phyloP scores from a whole-genome alignment of 2,113 vertebrate species.

The Puffinus mauretanicus region DNA sequence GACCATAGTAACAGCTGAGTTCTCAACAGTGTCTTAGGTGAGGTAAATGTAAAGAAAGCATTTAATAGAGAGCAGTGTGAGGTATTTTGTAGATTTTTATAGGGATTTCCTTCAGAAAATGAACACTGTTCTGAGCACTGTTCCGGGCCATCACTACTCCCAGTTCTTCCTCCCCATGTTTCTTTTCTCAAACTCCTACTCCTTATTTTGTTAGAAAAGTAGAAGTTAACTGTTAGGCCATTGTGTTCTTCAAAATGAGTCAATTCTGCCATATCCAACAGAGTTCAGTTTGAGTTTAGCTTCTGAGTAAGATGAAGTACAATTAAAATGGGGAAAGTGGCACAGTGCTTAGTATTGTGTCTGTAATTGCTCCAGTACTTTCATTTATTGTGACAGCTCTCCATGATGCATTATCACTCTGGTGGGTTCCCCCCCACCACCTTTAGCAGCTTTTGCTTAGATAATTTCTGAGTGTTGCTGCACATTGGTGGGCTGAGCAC shows the following conservation, averaged over 20 bases:
- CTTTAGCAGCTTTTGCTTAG: slow-evolving; percentile 37
- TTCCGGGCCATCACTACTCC: not conserved
- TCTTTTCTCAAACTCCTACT: slow-evolving; percentile 22
- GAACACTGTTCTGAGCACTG: not conserved
- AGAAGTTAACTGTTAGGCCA: slow-evolving; percentile 35
- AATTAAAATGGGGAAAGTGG: slow-evolving; percentile 38
- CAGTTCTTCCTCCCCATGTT: not conserved
- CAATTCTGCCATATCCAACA: slow-evolving; percentile 25
- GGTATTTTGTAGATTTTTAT: not conserved
- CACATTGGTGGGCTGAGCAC: not conserved
- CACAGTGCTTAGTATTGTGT: slow-evolving; percentile 40
- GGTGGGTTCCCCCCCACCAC: not conserved
- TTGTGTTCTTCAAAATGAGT: slow-evolving; percentile 48
- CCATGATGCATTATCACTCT: slow-evolving; percentile 50
- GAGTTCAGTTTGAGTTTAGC: slow-evolving; percentile 37
- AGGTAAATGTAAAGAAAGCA: not conserved
- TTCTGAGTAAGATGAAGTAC: slow-evolving; percentile 56
- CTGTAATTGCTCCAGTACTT: slow-evolving; percentile 64
- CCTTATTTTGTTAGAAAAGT: slow-evolving; percentile 27
- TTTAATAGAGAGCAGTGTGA: not conserved
- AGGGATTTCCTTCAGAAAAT: not conserved
- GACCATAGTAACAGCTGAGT: not conserved
- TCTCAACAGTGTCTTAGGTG: not conserved
- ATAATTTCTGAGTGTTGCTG: slow-evolving; percentile 18
- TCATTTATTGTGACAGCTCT: slow-evolving; percentile 64